Conservation (phyloP, 2,113 vertebrate genomes). For the Malurus melanocephalus region DNA sequence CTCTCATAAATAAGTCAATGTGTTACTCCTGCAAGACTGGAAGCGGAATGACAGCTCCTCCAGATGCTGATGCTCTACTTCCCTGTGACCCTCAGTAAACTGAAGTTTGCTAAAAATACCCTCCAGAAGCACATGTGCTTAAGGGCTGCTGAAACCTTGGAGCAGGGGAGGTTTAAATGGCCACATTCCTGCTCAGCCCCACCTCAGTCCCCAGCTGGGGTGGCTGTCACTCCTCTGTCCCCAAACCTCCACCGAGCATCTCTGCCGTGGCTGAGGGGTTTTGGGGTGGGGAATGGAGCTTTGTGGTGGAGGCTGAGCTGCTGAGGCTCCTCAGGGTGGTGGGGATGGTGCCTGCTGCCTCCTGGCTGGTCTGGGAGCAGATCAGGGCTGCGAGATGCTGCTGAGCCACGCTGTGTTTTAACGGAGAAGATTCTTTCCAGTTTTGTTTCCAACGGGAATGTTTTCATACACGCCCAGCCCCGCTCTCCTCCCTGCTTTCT, state of each 20-base stretch:
- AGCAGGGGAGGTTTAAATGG: background rate
- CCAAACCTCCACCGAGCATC: accelerated
- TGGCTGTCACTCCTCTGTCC: background rate
- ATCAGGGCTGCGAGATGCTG: background rate
- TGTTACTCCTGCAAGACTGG: constrained; percentile 67
- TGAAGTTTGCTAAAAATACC: constrained; percentile 51
- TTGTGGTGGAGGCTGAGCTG: background rate
- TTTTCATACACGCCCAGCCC: accelerated
- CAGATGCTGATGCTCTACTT: constrained; percentile 46
- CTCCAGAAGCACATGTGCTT: background rate
- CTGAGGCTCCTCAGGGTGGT: background rate
- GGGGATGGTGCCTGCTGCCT: background rate
- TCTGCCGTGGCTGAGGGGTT: accelerated
- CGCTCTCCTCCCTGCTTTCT: background rate
- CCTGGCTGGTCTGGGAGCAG: background rate
- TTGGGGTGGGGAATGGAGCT: accelerated
- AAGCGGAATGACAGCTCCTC: constrained; percentile 50
- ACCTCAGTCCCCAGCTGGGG: background rate
- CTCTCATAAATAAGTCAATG: constrained; percentile 69
- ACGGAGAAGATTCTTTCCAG: background rate
- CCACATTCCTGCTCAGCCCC: background rate
- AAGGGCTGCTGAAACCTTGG: background rate
- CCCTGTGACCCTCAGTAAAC: constrained; percentile 21
- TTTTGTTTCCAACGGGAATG: accelerated
- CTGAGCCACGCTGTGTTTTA: accelerated